Conservation (phyloP, 2,113 vertebrate species). For the Tympanuchus pallidicinctus region DNA sequence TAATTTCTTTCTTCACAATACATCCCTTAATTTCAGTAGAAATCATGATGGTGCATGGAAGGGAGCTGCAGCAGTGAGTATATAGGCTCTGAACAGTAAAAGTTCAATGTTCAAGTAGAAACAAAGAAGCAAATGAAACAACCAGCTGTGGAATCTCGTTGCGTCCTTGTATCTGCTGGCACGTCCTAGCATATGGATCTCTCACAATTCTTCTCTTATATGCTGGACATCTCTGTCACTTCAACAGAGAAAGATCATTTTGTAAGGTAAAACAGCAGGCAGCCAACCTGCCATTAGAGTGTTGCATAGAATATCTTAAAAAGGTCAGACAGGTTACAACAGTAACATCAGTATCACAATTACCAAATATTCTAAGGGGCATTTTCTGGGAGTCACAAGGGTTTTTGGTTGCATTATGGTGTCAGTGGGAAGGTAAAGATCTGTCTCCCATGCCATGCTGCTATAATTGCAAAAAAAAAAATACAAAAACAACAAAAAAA, state of each 20-base stretch:
- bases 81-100: not conserved
- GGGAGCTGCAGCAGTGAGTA: not conserved
- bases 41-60: not conserved
- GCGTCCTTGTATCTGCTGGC: not conserved
- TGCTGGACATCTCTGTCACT: not conserved
- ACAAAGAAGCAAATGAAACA: not conserved
- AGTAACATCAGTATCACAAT: not conserved
- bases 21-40: not conserved
- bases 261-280: not conserved
- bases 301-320: not conserved
- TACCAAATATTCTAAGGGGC: not conserved
- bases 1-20: not conserved
- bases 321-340: not conserved
- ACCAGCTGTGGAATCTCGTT: not conserved
- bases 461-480: not conserved
- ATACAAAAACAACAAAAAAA: not conserved
- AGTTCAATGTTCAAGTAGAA: not conserved
- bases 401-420: not conserved
- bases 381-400: not conserved
- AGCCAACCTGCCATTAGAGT: rapidly evolving
- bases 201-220: not conserved
- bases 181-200: rapidly evolving
- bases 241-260: not conserved
- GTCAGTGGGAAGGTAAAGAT: not conserved
- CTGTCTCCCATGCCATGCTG: not conserved